Conservation (phyloP, 1,140 invertebrate species). For the Plutomurus gul region DNA sequence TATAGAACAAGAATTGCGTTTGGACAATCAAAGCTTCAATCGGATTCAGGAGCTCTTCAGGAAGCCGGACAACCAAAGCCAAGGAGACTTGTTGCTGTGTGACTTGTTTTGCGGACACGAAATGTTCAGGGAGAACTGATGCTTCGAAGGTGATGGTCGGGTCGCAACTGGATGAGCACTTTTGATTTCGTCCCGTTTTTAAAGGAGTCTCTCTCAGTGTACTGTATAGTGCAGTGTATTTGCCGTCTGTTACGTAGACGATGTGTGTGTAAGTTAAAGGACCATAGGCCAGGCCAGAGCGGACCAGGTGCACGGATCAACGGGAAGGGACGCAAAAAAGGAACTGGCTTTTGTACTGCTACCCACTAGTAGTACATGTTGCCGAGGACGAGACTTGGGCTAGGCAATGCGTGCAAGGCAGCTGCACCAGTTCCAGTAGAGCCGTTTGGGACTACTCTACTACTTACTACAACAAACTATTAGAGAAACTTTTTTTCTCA, state of each 20-base stretch:
- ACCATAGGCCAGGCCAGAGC: neutral
- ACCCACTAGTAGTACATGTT: neutral
- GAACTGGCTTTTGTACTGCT: neutral
- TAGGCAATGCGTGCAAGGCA: neutral
- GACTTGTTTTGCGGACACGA: no score
- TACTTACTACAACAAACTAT: neutral
- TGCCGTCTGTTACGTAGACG: neutral
- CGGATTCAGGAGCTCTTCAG: constrained; percentile 20
- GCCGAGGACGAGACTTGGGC: neutral
- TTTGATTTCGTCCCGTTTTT: constrained; percentile 26
- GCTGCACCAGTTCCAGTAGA: neutral
- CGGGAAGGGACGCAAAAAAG: constrained; percentile 17
- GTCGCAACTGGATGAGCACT: neutral
- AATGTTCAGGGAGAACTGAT: neutral
- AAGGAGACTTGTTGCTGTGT: neutral
- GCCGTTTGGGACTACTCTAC: constrained; percentile 4
- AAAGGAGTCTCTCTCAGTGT: neutral
- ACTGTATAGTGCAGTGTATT: neutral
- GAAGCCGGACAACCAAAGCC: neutral
- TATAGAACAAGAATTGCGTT: constrained; percentile 58
- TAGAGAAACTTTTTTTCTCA: no score
- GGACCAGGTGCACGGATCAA: constrained; percentile 2
- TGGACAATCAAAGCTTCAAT: constrained; percentile 58
- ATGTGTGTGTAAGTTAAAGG: constrained; percentile 1
- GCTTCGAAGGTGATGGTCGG: neutral